phyloP scores from a whole-genome alignment of 2,113 vertebrate genomes.

The Atlantisia rogersi region DNA sequence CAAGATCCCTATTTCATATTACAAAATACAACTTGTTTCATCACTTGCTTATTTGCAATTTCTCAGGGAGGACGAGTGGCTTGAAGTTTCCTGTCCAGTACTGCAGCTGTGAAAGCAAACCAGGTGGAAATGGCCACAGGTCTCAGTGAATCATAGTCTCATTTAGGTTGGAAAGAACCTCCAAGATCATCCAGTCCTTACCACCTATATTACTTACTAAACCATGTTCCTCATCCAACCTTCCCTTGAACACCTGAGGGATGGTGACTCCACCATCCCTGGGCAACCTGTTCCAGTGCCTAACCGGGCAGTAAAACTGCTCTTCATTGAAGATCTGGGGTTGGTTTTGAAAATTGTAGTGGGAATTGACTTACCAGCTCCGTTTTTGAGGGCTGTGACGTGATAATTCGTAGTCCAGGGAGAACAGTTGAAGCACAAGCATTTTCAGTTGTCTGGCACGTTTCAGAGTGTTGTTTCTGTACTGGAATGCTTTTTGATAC shows the following conservation, averaged over 20 bases:
- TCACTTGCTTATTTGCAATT: slow-evolving; percentile 22
- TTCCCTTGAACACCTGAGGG: no score
- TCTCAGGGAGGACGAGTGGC: background rate
- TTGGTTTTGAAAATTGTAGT: background rate
- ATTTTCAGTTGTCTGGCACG: background rate
- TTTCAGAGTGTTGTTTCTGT: background rate
- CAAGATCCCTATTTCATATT: background rate
- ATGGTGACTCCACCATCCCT: no score
- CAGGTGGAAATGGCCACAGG: background rate
- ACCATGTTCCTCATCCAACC: no score
- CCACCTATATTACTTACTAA: no score
- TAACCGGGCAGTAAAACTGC: background rate
- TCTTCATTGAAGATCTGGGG: background rate
- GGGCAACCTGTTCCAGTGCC: no score
- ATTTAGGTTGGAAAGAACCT: no score
- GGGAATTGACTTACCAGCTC: background rate
- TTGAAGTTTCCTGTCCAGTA: slow-evolving; percentile 13
- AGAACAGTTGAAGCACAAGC: background rate
- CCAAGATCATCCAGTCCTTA: no score
- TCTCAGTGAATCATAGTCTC: background rate
- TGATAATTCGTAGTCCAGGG: background rate
- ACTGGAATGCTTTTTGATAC: background rate
- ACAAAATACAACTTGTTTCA: slow-evolving; percentile 8
- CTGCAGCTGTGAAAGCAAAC: background rate
- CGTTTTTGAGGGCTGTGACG: background rate